Evolutionary conservation across 30 jellyfish, hydroid and myxozoan genomes (phyloP).

Genomic region (Calvadosia cruxmelitensis): DNA sequence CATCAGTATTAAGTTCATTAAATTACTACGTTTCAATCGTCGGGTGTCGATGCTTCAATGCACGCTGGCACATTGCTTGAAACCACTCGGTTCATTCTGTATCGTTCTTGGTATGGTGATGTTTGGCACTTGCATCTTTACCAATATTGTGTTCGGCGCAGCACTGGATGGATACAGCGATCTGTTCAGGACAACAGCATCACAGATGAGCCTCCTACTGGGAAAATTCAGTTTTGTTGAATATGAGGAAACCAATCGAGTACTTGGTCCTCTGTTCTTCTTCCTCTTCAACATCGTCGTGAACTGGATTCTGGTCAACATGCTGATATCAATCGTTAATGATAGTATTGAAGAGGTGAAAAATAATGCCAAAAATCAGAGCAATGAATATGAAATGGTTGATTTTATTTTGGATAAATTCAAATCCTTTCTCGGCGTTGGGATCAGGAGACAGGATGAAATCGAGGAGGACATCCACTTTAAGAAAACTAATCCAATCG

Average conservation of each 20-base stretch:
- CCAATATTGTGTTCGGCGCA: constrained; percentile 73
- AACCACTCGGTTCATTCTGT: constrained; percentile 77
- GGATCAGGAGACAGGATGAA: background rate
- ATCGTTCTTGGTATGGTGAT: constrained; percentile 72
- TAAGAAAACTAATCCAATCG: background rate
- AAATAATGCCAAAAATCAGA: constrained; percentile 33
- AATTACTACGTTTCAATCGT: constrained; percentile 79
- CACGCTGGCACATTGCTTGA: constrained; percentile 74
- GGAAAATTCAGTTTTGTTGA: constrained; percentile 88
- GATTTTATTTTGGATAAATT: constrained; percentile 72
- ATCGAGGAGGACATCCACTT: background rate
- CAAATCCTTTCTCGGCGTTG: constrained; percentile 11
- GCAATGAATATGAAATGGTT: constrained; percentile 85
- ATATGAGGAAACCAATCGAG: constrained; percentile 68
- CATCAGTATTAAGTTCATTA: constrained; percentile 78
- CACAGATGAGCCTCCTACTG: constrained; percentile 80
- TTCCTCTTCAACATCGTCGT: constrained; percentile 70
- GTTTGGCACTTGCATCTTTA: constrained; percentile 41
- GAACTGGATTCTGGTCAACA: constrained; percentile 83
- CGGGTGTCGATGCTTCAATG: constrained; percentile 85
- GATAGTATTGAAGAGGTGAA: constrained; percentile 73
- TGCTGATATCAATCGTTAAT: constrained; percentile 78
- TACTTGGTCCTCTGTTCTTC: constrained; percentile 87
- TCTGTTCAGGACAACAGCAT: constrained; percentile 61
- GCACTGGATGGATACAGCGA: constrained; percentile 68